These are phyloP conservation scores for Aplysina aerophoba DNA, from an alignment of 37 sponge, comb jelly and placozoan genomes.

Conservation along the genomic window DNA sequence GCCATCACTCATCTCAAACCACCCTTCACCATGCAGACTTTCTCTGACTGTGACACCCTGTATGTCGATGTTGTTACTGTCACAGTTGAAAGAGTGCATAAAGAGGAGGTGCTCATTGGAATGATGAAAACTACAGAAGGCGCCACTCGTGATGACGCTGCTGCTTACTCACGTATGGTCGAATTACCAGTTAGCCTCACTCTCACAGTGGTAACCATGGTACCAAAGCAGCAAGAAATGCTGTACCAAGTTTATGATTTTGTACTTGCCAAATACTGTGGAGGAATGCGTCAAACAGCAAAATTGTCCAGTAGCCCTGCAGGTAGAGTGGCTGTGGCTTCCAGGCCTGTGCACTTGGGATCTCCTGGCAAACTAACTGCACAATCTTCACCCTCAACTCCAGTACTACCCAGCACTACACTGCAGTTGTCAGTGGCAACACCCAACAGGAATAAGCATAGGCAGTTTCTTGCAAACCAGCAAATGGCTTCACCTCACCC, in stretches of 20 bases:
- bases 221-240: not conserved
- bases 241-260: slow-evolving; percentile 10
- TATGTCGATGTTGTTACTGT: not conserved
- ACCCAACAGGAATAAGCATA: no score
- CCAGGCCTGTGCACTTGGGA: no score
- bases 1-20: not conserved
- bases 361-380: no score
- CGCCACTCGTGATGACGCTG: not conserved
- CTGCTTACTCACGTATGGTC: not conserved
- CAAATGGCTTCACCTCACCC: no score
- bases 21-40: not conserved
- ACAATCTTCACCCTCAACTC: no score
- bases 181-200: not conserved
- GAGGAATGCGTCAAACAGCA: no score
- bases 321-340: no score
- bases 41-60: not conserved
- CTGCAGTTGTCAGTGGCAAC: no score
- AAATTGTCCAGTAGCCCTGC: no score
- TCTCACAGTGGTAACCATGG: not conserved
- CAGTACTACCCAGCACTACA: no score
- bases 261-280: not conserved
- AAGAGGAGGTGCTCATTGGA: not conserved
- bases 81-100: not conserved
- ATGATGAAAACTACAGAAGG: not conserved
- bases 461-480: no score